Percentiles rank a stretch among this genome's conserved stretches.
Conservation (phyloP, 2,113 vertebrate species). For the Pungitius pungitius region DNA sequence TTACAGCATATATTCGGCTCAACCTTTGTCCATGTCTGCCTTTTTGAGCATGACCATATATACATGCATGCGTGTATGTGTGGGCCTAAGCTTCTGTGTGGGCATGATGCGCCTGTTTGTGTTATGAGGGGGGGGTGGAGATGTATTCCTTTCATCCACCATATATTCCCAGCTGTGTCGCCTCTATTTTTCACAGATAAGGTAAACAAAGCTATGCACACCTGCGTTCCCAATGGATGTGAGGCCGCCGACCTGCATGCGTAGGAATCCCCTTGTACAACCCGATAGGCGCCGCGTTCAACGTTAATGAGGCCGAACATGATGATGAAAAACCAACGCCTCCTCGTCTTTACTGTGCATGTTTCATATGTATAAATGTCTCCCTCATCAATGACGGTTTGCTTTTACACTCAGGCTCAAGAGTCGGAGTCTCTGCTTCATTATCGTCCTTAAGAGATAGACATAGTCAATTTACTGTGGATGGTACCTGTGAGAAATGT, state of each 20-base stretch:
- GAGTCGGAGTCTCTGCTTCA: conserved; percentile 12
- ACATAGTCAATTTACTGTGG: neutral
- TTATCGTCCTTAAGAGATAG: neutral
- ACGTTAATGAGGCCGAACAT: conserved; percentile 28
- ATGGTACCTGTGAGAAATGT: neutral
- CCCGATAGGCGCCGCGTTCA: conserved; percentile 30
- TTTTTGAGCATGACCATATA: neutral
- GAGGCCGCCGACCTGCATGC: conserved; percentile 36
- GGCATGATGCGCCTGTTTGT: conserved; percentile 13
- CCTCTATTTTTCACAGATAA: conserved; percentile 49
- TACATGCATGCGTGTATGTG: neutral
- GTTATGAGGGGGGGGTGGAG: neutral
- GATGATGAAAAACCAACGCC: conserved; percentile 27
- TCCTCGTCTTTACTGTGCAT: conserved; percentile 10
- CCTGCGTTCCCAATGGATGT: conserved; percentile 29
- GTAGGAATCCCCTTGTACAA: conserved; percentile 14
- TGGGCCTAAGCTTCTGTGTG: conserved; percentile 2
- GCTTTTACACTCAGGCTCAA: neutral
- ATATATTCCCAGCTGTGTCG: conserved; percentile 23
- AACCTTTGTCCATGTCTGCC: neutral
- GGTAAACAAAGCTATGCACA: conserved; percentile 30
- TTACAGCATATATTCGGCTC: neutral
- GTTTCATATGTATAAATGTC: neutral
- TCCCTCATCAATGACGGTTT: conserved; percentile 1
- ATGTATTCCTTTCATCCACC: conserved; percentile 43